Percentiles rank a stretch among this genome's conserved stretches.
Conservation (phyloP, 2,888 invertebrate species). For the Muschampia plurimacula region DNA sequence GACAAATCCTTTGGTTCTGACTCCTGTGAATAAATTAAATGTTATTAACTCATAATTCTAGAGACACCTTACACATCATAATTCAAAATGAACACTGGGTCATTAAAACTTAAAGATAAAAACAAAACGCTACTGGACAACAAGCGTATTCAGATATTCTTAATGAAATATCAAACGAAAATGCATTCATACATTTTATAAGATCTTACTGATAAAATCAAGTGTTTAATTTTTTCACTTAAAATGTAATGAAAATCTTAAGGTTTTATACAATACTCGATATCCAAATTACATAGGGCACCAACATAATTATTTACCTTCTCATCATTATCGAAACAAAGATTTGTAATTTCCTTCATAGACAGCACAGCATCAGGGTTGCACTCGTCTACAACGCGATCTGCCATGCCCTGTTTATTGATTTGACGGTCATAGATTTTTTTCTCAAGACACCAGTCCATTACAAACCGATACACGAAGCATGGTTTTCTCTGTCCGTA, state of each 20-base stretch:
- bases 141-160: no score
- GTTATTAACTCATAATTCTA: no score
- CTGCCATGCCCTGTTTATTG: slow-evolving; percentile 99
- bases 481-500: slow-evolving; percentile 98
- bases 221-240: no score
- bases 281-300: background rate
- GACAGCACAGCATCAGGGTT: slow-evolving; percentile 98
- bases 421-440: slow-evolving; percentile 99
- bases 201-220: no score
- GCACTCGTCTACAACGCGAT: slow-evolving; percentile 98
- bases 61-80: no score
- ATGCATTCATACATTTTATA: no score
- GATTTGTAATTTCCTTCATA: slow-evolving; percentile 94
- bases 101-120: no score
- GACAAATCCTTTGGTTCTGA: slow-evolving; percentile 91
- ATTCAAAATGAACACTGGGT: no score
- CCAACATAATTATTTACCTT: slow-evolving; percentile 59
- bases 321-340: slow-evolving; percentile 96
- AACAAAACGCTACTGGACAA: no score
- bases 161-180: no score
- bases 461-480: slow-evolving; percentile 98
- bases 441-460: slow-evolving; percentile 98
- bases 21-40: slow-evolving; percentile 76
- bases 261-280: background rate
- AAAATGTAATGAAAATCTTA: no score